Base-by-base conservation (phyloP, 2,888 invertebrate species). In the Euphydryas editha region DNA sequence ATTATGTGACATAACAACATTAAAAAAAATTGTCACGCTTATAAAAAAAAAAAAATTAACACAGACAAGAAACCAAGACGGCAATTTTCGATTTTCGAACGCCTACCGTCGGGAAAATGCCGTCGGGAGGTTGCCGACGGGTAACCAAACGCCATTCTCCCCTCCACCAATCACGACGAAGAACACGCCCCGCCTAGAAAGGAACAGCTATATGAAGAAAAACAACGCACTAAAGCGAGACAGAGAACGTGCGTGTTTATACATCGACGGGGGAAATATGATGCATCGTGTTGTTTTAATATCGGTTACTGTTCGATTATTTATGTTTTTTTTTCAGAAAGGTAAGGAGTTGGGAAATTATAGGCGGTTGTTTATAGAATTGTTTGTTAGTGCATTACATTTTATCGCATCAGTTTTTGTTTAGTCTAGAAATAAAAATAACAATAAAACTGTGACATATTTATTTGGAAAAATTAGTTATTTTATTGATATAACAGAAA, bases 221-320 rank as follows among this genome's bases (percentile, higher is more conserved):
- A 90, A 62, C 80, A 1, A 11, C 46, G 61, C 42, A 81, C 11
- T 5, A 68, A 82, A 87, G 58, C 72, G 78, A 72, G 86, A 87
- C 69, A 68, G 78, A 76, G 65, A 73, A 74, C 73, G 79, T 84
- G 88, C 90, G 87, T 91, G 87, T 87, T 86, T 85, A 84, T 84
- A 85, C 81, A 80, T 49, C 56, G 63, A 81, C 81, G 84, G 86
- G 87, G 85, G 88, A 87, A 90, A 87, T 88, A 90, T 89, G 91
- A 91, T 92, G 90, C 92, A 92, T 90, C 85, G 84, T 87, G 88
- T 88, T 91, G 88, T 91, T 90, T 88, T 86, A 89, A 84, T 89
- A 91, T 90, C 87, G 83, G 85, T 88, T 86, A 84, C 87, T 85
- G 80, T 88, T 87, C 86, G 84, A 86, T 88, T 88, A 86, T 87